phyloP scores from a whole-genome alignment of 2,113 vertebrate species.

The Cyprinodon brontotheroides region DNA sequence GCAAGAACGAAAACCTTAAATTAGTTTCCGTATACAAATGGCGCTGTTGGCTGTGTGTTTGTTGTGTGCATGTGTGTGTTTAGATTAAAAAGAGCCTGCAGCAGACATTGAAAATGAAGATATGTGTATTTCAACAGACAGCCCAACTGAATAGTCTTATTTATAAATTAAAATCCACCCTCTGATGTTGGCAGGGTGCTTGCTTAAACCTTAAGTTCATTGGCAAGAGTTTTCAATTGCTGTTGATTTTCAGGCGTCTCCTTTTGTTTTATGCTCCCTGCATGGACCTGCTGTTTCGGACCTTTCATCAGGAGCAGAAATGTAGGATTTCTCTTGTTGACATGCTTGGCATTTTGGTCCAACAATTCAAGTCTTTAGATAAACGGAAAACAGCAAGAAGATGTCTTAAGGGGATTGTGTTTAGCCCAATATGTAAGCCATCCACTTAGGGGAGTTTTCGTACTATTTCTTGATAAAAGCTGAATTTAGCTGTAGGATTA shows the following conservation, averaged over 20 bases:
- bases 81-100: not conserved
- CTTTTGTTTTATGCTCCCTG: not conserved
- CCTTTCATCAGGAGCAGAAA: conserved; percentile 44
- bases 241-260: conserved; percentile 14
- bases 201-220: conserved; percentile 69
- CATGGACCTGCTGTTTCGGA: conserved; percentile 32
- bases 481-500: conserved; percentile 4
- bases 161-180: conserved; percentile 54
- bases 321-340: conserved; percentile 42
- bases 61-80: conserved; percentile 5
- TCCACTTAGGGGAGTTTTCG: conserved; percentile 26
- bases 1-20: conserved; percentile 42
- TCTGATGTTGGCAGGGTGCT: conserved; percentile 58
- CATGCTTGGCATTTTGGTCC: conserved; percentile 49
- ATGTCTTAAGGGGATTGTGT: conserved; percentile 50
- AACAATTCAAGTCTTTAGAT: conserved; percentile 30
- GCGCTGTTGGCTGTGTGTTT: conserved; percentile 18
- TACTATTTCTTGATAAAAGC: conserved; percentile 33
- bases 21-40: conserved; percentile 19
- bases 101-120: conserved; percentile 17
- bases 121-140: conserved; percentile 22
- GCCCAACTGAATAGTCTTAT: conserved; percentile 24
- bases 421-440: conserved; percentile 43
- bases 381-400: conserved; percentile 39
- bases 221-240: conserved; percentile 54